Base-by-base conservation (phyloP, 2,888 invertebrate genomes). In the Oscheius sp. region DNA sequence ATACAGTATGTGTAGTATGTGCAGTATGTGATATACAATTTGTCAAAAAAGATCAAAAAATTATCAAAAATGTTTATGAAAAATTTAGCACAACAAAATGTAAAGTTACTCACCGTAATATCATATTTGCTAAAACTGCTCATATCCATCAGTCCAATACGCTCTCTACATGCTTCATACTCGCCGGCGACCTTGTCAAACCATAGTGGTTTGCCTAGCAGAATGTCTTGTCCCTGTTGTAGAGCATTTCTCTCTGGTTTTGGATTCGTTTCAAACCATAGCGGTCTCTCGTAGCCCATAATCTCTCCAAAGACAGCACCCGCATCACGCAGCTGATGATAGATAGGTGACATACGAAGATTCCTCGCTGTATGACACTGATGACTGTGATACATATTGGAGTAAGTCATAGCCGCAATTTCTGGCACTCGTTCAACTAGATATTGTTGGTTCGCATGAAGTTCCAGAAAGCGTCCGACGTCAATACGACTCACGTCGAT, bases 111-210 rank as follows among this genome's bases (percentile, higher is more conserved):
- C 87, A 93, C 93, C 92, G 93, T 93, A 70, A 97, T 88, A 88
- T 96, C 96, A 72, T 94, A 91, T 89, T 97, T 97, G 12, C 95
- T 93, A 87, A 96, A 97, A 0, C 95, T 95, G 1, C 95, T 95
- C 89, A 97, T 97, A 88, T 97, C 97, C 63, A 95, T 92, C 1
- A 97, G 89, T 17, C 95, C 95, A 64, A 96, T 92, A 1, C 92
- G 90, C 87, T 96, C 95, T 63, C 96, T 90, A 84, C 96, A 96
- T 0, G 94, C 94, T 86, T 92, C 92, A 87, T 97, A 97, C 87
- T 97, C 97, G 0, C 90, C 88, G 59, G 92, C 91, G 0, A 94
- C 94, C 68, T 67, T 64, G 63, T 76, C 70, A 50, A 78, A 80
- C 95, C 95, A 97, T 22, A 90, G 91, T 0, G 96, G 96, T 86